Evolutionary conservation across 2,888 invertebrate species (phyloP).

Genomic region (Volucella zonaria): DNA sequence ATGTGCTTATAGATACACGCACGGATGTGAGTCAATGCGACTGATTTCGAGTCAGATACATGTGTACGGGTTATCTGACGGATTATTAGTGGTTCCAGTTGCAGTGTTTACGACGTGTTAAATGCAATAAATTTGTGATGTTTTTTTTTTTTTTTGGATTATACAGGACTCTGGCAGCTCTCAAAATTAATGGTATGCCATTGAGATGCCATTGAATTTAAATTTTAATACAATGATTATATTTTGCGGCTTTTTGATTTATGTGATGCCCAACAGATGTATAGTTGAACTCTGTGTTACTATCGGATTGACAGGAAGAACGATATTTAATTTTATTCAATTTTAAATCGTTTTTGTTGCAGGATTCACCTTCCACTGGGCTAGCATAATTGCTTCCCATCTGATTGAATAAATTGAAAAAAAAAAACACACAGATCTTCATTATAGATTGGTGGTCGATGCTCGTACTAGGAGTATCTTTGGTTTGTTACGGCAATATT

Average conservation of each 20-base stretch:
- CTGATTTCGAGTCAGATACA: background rate
- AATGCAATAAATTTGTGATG: conserved; percentile 55
- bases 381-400: no score
- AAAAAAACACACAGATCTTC: no score
- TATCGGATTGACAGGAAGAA: no score
- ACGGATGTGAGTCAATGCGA: no score
- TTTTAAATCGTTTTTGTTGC: no score
- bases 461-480: no score
- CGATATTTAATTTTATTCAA: no score
- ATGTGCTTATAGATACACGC: conserved; percentile 5
- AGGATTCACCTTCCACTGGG: no score
- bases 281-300: background rate
- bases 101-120: conserved; percentile 63
- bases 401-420: no score
- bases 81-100: conserved; percentile 46
- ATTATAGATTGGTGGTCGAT: no score
- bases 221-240: conserved; percentile 46
- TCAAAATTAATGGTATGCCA: conserved; percentile 41
- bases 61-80: conserved; percentile 55
- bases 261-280: background rate
- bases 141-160: conserved; percentile 20
- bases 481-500: no score
- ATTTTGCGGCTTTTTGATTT: conserved; percentile 34
- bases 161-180: background rate
- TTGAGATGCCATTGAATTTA: conserved; percentile 38